Evolutionary conservation across 2,888 invertebrate genomes (phyloP), one percentile per base, ranked within the genome.

Genomic region (Pharmacophagus antenor): DNA sequence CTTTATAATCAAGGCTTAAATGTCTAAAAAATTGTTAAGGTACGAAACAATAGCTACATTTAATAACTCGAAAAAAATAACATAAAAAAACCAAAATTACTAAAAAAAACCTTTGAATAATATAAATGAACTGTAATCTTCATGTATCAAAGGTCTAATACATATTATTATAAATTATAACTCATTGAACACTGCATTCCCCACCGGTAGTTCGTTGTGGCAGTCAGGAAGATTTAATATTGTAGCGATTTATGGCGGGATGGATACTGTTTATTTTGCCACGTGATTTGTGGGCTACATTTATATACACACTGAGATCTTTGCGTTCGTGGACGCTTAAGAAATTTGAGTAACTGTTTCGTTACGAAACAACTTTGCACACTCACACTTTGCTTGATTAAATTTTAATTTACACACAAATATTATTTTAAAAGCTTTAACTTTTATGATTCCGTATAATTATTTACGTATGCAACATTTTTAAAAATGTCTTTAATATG

Each of bases 381-480:
- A 46, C 41, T 56, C 46, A 37, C 52, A 58, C 52, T 58, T 41
- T 58, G 37, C 58, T 53, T 58, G 58, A 58, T 53, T 58, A 48
- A 42, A 49, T n/a, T n/a, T n/a, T n/a, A n/a, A n/a, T 37, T 37
- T 37, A 37, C 37, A 37, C 15, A 37, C n/a, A 15, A 25, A 25
- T 37, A 37, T 37, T 37, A 1, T 37, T 37, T 37, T 15, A n/a
- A n/a, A 37, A 37, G 15, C 5, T n/a, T n/a, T n/a, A n/a, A n/a
- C n/a, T n/a, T n/a, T n/a, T n/a, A n/a, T n/a, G n/a, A n/a, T n/a
- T n/a, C n/a, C n/a, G n/a, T n/a, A n/a, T n/a, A n/a, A n/a, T n/a
- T n/a, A n/a, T n/a, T n/a, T n/a, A n/a, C n/a, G n/a, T n/a, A n/a
- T n/a, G n/a, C n/a, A n/a, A n/a, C n/a, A n/a, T n/a, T n/a, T n/a